Conservation (phyloP, 2,888 invertebrate species). For the Agrotis exclamationis region DNA sequence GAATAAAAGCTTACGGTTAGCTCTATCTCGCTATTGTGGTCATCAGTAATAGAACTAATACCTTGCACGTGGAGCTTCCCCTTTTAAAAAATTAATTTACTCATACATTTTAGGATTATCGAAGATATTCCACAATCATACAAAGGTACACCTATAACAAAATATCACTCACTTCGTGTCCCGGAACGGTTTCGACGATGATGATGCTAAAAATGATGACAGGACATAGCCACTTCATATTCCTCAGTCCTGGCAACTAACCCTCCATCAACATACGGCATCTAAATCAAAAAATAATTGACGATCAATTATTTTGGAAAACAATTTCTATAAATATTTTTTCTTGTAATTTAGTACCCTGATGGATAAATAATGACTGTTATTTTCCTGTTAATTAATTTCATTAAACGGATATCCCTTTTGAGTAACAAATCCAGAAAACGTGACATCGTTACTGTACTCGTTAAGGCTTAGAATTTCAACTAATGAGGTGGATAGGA, state of each 20-base stretch:
- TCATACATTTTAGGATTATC: background rate
- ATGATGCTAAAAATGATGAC: conserved; percentile 76
- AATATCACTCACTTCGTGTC: conserved; percentile 76
- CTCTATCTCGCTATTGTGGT: background rate
- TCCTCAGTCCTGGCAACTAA: conserved; percentile 71
- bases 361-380: conserved; percentile 20
- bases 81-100: background rate
- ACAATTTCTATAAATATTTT: background rate
- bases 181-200: conserved; percentile 73
- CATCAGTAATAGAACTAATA: background rate
- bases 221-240: conserved; percentile 83
- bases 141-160: background rate
- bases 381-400: conserved; percentile 37
- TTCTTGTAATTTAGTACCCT: conserved; percentile 3
- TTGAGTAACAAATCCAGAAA: conserved; percentile 19
- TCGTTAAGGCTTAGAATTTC: conserved; percentile 7
- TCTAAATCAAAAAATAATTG: conserved; percentile 69
- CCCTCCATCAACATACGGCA: conserved; percentile 75
- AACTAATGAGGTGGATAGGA: background rate
- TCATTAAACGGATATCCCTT: conserved; percentile 26
- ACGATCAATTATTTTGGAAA: background rate
- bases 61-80: background rate
- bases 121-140: background rate
- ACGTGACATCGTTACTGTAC: conserved; percentile 32
- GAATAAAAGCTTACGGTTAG: background rate